Evolutionary conservation across 1,140 invertebrate species (phyloP).

Genomic region (Bursaphelenchus mucronatus): DNA sequence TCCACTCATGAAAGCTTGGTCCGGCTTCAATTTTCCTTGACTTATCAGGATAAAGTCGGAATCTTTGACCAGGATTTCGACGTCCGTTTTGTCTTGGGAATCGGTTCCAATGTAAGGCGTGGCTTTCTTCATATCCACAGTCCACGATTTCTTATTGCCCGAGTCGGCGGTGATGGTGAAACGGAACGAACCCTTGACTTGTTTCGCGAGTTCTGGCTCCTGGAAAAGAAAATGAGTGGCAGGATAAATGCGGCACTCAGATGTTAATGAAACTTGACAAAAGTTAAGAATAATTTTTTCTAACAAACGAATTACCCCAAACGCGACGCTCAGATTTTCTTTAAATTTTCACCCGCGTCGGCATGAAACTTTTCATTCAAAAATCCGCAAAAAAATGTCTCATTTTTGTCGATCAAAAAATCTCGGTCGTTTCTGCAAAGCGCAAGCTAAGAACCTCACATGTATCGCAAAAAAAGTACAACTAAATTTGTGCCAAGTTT

Average conservation of each 20-base stretch:
- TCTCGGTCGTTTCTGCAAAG: too few species aligned
- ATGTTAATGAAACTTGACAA: neutral
- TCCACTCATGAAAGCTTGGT: slow-evolving; percentile 90
- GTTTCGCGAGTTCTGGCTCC: slow-evolving; percentile 78
- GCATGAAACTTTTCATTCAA: too few species aligned
- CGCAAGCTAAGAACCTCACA: too few species aligned
- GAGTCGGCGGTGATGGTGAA: slow-evolving; percentile 45
- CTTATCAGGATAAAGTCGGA: slow-evolving; percentile 51
- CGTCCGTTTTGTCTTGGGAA: slow-evolving; percentile 41
- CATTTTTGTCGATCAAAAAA: too few species aligned
- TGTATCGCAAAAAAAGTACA: too few species aligned
- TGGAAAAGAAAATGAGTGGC: slow-evolving; percentile 73
- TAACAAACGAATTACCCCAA: too few species aligned
- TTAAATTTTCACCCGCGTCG: too few species aligned
- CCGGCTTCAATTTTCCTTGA: slow-evolving; percentile 79
- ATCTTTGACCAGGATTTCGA: slow-evolving; percentile 53
- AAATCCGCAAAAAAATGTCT: too few species aligned
- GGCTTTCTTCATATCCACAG: slow-evolving; percentile 46
- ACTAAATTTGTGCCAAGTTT: too few species aligned
- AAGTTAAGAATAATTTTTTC: too few species aligned
- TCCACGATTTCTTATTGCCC: slow-evolving; percentile 51
- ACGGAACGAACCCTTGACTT: slow-evolving; percentile 66
- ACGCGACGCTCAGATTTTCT: too few species aligned
- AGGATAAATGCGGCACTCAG: slow-evolving; percentile 13
- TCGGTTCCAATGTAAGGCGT: slow-evolving; percentile 48